Evolutionary conservation across 64 coral and sea anemone species (phyloP).

Genomic region (Platygyra sinensis): DNA sequence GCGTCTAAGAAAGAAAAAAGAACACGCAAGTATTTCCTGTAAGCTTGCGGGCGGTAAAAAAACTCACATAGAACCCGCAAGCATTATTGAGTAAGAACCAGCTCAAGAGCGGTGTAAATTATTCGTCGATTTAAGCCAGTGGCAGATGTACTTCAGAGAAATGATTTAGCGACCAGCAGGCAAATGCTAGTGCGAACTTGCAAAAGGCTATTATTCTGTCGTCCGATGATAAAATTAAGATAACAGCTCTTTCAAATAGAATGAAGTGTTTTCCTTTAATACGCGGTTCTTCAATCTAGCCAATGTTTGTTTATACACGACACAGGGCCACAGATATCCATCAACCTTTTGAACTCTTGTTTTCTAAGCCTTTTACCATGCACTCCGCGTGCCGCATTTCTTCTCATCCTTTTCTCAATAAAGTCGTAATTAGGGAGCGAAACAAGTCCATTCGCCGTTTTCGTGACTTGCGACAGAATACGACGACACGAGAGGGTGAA

Average conservation of each 20-base stretch:
- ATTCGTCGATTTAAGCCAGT: neutral
- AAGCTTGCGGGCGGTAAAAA: constrained; percentile 29
- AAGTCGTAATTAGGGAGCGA: neutral
- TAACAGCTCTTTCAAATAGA: constrained; percentile 44
- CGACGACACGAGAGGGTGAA: neutral
- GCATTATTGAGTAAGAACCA: neutral
- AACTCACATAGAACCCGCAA: neutral
- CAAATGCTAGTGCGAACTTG: neutral
- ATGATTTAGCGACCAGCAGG: neutral
- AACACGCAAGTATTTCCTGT: constrained; percentile 42
- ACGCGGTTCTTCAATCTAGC: constrained; percentile 37
- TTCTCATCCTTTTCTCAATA: neutral
- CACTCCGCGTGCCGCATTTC: neutral
- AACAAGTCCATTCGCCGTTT: neutral
- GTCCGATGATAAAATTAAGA: constrained; percentile 47
- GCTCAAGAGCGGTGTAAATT: constrained; percentile 13
- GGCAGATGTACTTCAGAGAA: constrained; percentile 35
- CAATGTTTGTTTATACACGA: constrained; percentile 36
- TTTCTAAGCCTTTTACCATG: constrained; percentile 36
- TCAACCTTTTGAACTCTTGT: constrained; percentile 59
- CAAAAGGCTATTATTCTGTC: neutral
- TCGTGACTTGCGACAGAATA: neutral
- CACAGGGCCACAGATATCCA: constrained; percentile 28
- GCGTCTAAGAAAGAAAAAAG: constrained; percentile 26
- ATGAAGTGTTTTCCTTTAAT: constrained; percentile 44